phyloP scores from a whole-genome alignment of 2,113 vertebrate species.

The Salvator merianae region DNA sequence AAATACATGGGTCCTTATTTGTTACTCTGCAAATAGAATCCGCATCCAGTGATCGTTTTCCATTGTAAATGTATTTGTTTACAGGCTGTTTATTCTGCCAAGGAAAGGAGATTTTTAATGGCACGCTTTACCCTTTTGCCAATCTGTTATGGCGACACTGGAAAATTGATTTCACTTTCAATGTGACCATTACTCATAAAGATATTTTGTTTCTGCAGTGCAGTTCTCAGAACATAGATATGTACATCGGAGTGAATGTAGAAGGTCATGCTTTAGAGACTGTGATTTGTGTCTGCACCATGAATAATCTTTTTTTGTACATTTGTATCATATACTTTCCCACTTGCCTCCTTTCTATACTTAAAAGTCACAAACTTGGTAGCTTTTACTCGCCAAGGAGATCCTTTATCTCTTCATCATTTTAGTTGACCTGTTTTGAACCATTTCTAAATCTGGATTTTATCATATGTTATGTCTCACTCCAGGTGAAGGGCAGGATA shows the following conservation, averaged over 20 bases:
- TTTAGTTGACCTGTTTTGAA: too few species aligned
- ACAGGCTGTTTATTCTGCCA: constrained; percentile 29
- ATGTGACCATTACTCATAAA: constrained; percentile 41
- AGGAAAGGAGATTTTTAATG: constrained; percentile 36
- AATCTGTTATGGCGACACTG: constrained; percentile 30
- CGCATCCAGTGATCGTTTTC: constrained; percentile 16
- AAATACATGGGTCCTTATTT: constrained; percentile 56
- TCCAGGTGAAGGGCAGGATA: too few species aligned
- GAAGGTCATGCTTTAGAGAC: background rate
- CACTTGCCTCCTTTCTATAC: too few species aligned
- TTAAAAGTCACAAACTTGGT: too few species aligned
- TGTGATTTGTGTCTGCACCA: too few species aligned
- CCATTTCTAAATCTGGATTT: too few species aligned
- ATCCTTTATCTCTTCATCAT: too few species aligned
- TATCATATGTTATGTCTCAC: too few species aligned
- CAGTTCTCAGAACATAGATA: background rate
- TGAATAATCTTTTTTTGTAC: too few species aligned
- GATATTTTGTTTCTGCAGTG: constrained; percentile 20
- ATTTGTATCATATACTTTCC: too few species aligned
- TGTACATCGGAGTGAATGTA: background rate
- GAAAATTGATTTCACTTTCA: constrained; percentile 36
- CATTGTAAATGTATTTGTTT: constrained; percentile 42
- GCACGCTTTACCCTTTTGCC: constrained; percentile 36
- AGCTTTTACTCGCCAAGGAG: too few species aligned
- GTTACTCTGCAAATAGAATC: constrained; percentile 47